phyloP scores from a whole-genome alignment of 2,888 invertebrate genomes.

The Netelia fuscicornis region DNA sequence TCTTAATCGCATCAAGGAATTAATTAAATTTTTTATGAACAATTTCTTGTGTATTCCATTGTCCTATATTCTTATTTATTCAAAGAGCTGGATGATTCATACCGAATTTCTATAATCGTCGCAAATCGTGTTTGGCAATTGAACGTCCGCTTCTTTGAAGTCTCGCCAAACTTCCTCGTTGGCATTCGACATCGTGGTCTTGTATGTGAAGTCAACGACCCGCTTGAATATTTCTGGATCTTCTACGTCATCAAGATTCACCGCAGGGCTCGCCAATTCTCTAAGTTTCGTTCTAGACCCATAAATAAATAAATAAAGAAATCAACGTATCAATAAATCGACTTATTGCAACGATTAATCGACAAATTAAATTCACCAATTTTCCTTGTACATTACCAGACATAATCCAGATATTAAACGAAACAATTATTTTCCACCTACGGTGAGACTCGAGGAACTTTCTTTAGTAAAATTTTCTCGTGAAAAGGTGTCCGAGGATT shows the following conservation, averaged over 20 bases:
- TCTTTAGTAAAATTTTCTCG: not conserved
- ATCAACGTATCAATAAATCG: not conserved
- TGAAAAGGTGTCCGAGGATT: slow-evolving; percentile 73
- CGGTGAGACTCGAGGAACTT: slow-evolving; percentile 12
- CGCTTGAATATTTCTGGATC: slow-evolving; percentile 81
- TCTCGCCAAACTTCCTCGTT: slow-evolving; percentile 77
- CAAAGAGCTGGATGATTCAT: not conserved
- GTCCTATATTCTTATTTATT: not conserved
- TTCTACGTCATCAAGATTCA: slow-evolving; percentile 82
- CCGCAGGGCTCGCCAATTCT: slow-evolving; percentile 81
- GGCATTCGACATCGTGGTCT: slow-evolving; percentile 80
- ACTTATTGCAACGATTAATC: no score
- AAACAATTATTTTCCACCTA: slow-evolving; percentile 10
- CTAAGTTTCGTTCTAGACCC: slow-evolving; percentile 78
- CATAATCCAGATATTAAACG: not conserved
- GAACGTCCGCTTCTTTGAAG: slow-evolving; percentile 56
- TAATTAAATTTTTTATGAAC: not conserved
- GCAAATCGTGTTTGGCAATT: not conserved
- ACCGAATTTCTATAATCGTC: slow-evolving; percentile 28
- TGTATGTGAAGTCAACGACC: slow-evolving; percentile 81
- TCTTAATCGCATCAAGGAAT: not conserved
- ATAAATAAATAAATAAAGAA: not conserved
- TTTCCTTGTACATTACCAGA: no score
- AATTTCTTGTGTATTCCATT: not conserved
- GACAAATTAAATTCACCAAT: no score